Conservation (phyloP, 2,797 vertebrate species). For the Argya squamiceps region DNA sequence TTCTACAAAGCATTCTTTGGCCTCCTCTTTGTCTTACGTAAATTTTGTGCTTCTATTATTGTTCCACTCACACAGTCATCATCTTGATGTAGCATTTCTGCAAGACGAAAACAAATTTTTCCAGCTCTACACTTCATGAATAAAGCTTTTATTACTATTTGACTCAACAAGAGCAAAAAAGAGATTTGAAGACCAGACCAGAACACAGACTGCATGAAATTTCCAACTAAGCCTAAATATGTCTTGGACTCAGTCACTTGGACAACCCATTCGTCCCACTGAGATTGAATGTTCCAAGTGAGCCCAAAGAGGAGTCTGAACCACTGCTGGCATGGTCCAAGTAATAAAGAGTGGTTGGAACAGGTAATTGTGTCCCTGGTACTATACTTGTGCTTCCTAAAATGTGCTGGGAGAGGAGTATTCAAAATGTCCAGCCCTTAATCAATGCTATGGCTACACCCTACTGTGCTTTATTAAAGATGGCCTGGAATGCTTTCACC, state of each 20-base stretch:
- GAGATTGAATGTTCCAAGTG: neutral
- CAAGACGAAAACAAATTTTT: neutral
- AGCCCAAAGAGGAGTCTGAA: neutral
- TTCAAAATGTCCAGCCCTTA: neutral
- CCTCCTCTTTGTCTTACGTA: neutral
- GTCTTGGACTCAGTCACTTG: neutral
- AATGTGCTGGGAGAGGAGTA: neutral
- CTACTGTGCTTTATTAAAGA: neutral
- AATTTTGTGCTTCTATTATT: neutral
- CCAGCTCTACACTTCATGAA: neutral
- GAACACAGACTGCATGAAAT: neutral
- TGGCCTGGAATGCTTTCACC: neutral
- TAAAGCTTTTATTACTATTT: neutral
- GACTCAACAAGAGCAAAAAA: neutral
- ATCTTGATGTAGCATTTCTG: neutral
- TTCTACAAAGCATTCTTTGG: neutral
- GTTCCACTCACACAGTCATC: neutral
- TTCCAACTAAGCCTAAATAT: neutral
- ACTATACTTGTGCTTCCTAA: neutral
- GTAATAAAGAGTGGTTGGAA: neutral
- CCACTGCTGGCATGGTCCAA: neutral
- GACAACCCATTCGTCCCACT: neutral
- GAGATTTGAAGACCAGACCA: neutral
- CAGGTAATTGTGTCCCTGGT: neutral
- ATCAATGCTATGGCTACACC: neutral